Percentiles rank a stretch among this genome's conserved stretches.
phyloP scores from a whole-genome alignment of 2,113 vertebrate species.

The Ophthalmolycus amberensis region DNA sequence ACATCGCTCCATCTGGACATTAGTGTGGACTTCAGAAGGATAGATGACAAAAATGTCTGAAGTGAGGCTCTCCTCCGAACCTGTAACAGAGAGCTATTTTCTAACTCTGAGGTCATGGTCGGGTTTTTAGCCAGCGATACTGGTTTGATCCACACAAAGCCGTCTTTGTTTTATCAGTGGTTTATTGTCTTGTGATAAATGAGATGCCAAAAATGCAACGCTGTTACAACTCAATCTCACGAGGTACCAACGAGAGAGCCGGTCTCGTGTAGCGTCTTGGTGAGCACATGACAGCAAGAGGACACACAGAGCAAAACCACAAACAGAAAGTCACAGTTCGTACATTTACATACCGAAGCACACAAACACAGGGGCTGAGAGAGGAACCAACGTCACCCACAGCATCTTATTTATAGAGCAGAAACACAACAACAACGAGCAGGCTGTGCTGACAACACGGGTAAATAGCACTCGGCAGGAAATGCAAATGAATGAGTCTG shows the following conservation, averaged over 20 bases:
- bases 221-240: slow-evolving; percentile 11
- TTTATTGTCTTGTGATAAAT: slow-evolving; percentile 35
- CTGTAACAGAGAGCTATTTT: neutral
- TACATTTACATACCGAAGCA: slow-evolving; percentile 69
- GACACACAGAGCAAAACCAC: slow-evolving; percentile 5
- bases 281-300: slow-evolving; percentile 17
- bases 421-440: slow-evolving; percentile 64
- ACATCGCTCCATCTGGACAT: slow-evolving; percentile 22
- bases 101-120: slow-evolving; percentile 12
- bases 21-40: slow-evolving; percentile 7
- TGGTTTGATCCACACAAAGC: slow-evolving; percentile 39
- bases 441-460: slow-evolving; percentile 53
- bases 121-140: slow-evolving; percentile 7
- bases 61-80: neutral
- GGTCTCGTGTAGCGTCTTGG: neutral
- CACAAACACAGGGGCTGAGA: slow-evolving; percentile 61
- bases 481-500: slow-evolving; percentile 64
- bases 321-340: slow-evolving; percentile 30
- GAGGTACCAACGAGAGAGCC: slow-evolving; percentile 14
- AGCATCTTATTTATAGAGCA: slow-evolving; percentile 79
- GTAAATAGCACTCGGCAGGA: slow-evolving; percentile 59
- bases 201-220: slow-evolving; percentile 22
- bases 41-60: slow-evolving; percentile 12
- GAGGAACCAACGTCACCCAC: slow-evolving; percentile 73
- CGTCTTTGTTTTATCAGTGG: slow-evolving; percentile 41